Conservation (phyloP, 2,888 invertebrate genomes). For the Drosophila gaucha region DNA sequence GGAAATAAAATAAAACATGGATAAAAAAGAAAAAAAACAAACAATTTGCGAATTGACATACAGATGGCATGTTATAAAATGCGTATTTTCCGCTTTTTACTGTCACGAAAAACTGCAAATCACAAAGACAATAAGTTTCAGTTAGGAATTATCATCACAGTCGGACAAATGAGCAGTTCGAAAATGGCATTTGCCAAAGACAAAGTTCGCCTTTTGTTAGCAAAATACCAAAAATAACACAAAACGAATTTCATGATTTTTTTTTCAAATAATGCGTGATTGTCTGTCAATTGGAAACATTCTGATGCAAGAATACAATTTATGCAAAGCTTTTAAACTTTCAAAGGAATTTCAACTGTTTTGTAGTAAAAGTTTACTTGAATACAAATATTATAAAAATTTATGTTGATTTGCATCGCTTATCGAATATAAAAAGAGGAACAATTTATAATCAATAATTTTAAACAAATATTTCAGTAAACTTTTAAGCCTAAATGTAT, state of each 20-base stretch:
- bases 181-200: constrained; percentile 3
- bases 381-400: no score
- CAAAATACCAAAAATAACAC: neutral
- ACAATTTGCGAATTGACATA: constrained; percentile 19
- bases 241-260: neutral
- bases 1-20: neutral
- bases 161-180: constrained; percentile 6
- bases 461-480: no score
- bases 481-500: no score
- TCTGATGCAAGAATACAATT: no score
- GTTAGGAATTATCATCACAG: constrained; percentile 4
- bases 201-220: constrained; percentile 1
- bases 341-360: no score
- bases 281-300: neutral
- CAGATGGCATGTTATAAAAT: constrained; percentile 5
- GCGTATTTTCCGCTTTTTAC: neutral
- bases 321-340: neutral
- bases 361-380: no score
- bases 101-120: constrained; percentile 1
- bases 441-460: no score
- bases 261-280: neutral
- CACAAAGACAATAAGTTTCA: neutral
- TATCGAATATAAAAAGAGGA: no score
- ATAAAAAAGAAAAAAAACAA: constrained; percentile 13
- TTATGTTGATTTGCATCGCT: no score